Evolutionary conservation across 1,140 invertebrate species (phyloP), one percentile per base, ranked within the genome.

Genomic region (Platyura marginata): DNA sequence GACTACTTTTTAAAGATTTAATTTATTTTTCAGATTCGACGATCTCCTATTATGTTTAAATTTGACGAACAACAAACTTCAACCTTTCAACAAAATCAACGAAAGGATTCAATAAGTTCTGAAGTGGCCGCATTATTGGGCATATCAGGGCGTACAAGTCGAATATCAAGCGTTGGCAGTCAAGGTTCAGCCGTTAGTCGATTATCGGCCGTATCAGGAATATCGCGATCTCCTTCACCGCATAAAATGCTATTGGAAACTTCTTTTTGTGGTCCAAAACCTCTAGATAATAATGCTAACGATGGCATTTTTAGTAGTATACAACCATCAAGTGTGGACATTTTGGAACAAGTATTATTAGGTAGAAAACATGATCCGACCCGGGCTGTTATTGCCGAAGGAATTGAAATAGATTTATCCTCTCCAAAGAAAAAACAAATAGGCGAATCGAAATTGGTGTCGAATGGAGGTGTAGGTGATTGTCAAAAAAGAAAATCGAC

Each of bases 221-320:
- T 67, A 6, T 75, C 69, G 8, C 71, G 83, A 42, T 88, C 83
- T 8, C 83, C 84, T 0, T 89, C 85, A 21, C 86, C 86, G 4
- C 84, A 89, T 62, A 81, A 81, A 61, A 88, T 86, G 72, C 63
- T 88, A 18, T 65, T 89, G 18, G 85, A 89, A 63, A 90, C 85
- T 0, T 89, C 84, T 0, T 90, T 90, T 56, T 89, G 84, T 53
- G 86, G 86, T 0, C 78, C 75, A 39, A 84, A 81, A 51, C 77
- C 79, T 0, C 62, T 74, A n/a, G 69, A 72, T 47, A 64, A 58
- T 22, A 65, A 66, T 21, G 61, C 59, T 3, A 49, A 47, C 29
- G 48, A 39, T 2, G 45, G 16, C 3, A 33, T 22, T 0, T 11
- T 11, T 22, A 10, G 23, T 42, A 69, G 71, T 42, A 64, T 72